Base-by-base conservation (phyloP, 2,113 vertebrate species). In the Beaufortia kweichowensis region DNA sequence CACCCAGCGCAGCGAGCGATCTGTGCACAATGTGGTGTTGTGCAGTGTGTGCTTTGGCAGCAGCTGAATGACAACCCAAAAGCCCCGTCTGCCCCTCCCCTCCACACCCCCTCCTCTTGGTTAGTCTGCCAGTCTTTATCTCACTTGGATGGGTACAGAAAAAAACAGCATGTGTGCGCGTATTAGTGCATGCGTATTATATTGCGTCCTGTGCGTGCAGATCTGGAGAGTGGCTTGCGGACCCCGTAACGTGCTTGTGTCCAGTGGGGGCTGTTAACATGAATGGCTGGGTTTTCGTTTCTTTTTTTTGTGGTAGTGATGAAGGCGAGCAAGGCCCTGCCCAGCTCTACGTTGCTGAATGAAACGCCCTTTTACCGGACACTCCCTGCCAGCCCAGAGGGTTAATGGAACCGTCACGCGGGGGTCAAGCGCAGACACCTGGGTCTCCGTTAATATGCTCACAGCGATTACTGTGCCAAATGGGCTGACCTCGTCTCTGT, bases 401-500 rank as follows among this genome's bases (percentile, higher is more conserved):
- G 87, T 89, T 90, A 87, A 89, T 89, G 86, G 85, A 81, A 79
- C 92, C 92, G 92, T 93, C 93, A 88, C 88, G 92, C 90, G 90
- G 92, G 93, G 94, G 95, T 84, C 79, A 94, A 94, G 86, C 86
- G 87, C 93, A 94, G 93, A 95, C 93, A 93, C 94, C 93, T 93
- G 93, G 94, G 93, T 93, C 92, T 94, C 92, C 92, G 93, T 95
- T 95, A 95, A 95, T 94, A 94, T 94, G 93, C 92, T 94, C 92
- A 93, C 93, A 85, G 93, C 95, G 93, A 97, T 97, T 96, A 95
- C 91, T 90, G 93, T 94, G 94, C 91, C 92, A 96, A 96, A 95
- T 96, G 94, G 95, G 94, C 94, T 95, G 95, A 96, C 95, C 95
- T 96, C 92, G 93, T 92, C 88, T 91, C 89, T 94, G 93, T 93